Evolutionary conservation across 2,797 vertebrate genomes (phyloP).

Genomic region (Epinephelus awoara): DNA sequence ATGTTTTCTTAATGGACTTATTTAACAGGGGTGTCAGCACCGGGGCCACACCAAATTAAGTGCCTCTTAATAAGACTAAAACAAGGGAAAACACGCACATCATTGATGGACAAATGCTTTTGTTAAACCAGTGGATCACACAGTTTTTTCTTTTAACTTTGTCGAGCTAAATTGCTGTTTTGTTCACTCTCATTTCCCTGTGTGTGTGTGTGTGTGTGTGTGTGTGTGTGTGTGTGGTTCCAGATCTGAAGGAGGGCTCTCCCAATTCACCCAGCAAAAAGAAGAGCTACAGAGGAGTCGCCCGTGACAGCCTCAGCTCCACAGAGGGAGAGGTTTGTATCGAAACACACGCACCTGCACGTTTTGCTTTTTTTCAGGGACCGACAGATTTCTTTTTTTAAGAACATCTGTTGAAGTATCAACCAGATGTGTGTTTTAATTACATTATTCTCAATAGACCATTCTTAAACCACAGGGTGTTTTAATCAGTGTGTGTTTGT

Average conservation of each 20-base stretch:
- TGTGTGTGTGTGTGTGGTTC: slow-evolving; percentile 30
- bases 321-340: slow-evolving; percentile 90
- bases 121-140: background rate
- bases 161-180: background rate
- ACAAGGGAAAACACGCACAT: background rate
- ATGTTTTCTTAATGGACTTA: slow-evolving; percentile 29
- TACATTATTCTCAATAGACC: slow-evolving; percentile 28
- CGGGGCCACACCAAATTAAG: background rate
- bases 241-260: slow-evolving; percentile 83
- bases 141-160: background rate
- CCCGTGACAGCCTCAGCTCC: slow-evolving; percentile 88
- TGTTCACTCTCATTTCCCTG: background rate
- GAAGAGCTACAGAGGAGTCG: slow-evolving; percentile 80
- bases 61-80: background rate
- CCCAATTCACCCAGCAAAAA: slow-evolving; percentile 81
- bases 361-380: background rate
- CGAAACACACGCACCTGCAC: slow-evolving; percentile 50
- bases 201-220: slow-evolving; percentile 17
- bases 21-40: slow-evolving; percentile 10
- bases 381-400: background rate
- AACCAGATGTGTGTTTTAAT: slow-evolving; percentile 25
- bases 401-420: slow-evolving; percentile 30
- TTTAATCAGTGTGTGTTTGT: slow-evolving; percentile 13
- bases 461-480: slow-evolving; percentile 34
- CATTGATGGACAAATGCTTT: background rate